These are phyloP conservation scores for Clarias batrachus DNA, from an alignment of 2,113 vertebrate species.

Conservation along the genomic window DNA sequence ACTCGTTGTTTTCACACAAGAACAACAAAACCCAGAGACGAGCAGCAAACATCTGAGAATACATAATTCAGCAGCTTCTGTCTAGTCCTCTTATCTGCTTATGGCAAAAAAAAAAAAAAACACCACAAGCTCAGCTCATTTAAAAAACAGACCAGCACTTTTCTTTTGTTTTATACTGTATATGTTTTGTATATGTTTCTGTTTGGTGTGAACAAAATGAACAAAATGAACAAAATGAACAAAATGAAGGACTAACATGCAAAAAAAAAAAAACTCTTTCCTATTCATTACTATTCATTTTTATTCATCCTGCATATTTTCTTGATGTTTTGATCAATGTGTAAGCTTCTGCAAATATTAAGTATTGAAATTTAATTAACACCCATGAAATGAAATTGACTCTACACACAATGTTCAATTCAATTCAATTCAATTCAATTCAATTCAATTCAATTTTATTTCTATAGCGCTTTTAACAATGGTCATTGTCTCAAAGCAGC, in stretches of 20 bases:
- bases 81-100: background rate
- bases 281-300: background rate
- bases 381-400: background rate
- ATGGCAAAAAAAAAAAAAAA: background rate
- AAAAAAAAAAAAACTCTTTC: background rate
- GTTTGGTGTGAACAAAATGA: background rate
- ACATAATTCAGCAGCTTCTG: conserved; percentile 17
- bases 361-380: background rate
- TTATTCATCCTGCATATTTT: background rate
- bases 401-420: background rate
- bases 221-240: no score
- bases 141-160: background rate
- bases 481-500: no score
- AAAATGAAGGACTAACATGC: background rate
- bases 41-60: background rate
- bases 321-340: background rate
- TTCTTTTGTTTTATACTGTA: background rate
- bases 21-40: background rate
- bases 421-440: no score
- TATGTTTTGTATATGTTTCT: background rate
- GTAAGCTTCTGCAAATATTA: no score
- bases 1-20: conserved; percentile 7
- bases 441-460: no score
- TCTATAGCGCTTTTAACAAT: no score
- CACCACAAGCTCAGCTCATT: background rate